A percentile compares a stretch with the other conserved stretches of the same genome.
These are phyloP conservation scores for Aurelia aurita DNA, from an alignment of 30 jellyfish, hydroid and myxozoan species.

Conservation along the genomic window DNA sequence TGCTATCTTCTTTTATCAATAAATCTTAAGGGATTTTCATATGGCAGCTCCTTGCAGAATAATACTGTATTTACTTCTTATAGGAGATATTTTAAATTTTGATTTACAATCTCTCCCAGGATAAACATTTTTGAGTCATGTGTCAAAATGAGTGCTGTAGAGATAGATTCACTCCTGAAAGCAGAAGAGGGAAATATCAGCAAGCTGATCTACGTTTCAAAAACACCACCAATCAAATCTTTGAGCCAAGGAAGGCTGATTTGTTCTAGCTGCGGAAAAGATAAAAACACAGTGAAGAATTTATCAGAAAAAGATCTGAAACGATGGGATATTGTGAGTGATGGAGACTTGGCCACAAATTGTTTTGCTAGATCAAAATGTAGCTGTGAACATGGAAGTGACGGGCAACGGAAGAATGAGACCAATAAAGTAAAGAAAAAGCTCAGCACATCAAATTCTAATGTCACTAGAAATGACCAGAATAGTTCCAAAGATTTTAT, in stretches of 20 bases:
- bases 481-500: constrained; percentile 45
- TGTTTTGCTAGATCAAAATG: not conserved
- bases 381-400: constrained; percentile 11
- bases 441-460: not conserved
- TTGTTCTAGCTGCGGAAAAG: constrained; percentile 47
- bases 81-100: too few species aligned
- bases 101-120: too few species aligned
- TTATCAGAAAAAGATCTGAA: constrained; percentile 21
- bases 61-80: too few species aligned
- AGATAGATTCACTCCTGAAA: constrained; percentile 18
- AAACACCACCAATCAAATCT: not conserved
- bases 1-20: too few species aligned
- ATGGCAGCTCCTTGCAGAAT: too few species aligned
- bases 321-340: constrained; percentile 10
- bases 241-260: not conserved
- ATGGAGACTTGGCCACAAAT: not conserved
- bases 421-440: constrained; percentile 5
- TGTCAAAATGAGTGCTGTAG: not conserved
- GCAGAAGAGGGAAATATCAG: constrained; percentile 17
- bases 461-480: constrained; percentile 13
- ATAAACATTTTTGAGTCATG: too few species aligned
- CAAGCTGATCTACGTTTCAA: constrained; percentile 7
- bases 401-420: constrained; percentile 5
- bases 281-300: not conserved
- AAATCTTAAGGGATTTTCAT: too few species aligned